Conservation (phyloP, 2,797 vertebrate species). For the Smutsia temminckii region DNA sequence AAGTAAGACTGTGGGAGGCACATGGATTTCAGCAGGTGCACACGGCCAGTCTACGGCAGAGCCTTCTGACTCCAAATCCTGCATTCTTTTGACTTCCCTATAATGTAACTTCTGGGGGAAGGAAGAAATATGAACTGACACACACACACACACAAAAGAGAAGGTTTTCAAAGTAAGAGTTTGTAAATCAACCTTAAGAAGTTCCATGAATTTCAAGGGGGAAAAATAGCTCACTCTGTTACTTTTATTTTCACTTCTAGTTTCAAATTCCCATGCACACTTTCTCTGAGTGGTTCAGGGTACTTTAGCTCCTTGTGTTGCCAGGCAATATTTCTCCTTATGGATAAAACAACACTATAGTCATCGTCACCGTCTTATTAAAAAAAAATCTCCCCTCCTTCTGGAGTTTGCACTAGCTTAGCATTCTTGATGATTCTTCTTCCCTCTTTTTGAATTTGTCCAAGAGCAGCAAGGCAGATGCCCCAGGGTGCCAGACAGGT, state of each 20-base stretch:
- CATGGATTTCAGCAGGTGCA: neutral
- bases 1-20: neutral
- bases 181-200: constrained; percentile 28
- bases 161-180: neutral
- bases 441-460: neutral
- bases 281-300: neutral
- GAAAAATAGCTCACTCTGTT: neutral
- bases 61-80: neutral
- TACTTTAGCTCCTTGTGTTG: neutral
- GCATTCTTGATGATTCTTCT: neutral
- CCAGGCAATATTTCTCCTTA: constrained; percentile 13
- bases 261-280: neutral
- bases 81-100: neutral
- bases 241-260: neutral
- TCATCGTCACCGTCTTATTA: accelerated
- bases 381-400: neutral
- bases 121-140: neutral
- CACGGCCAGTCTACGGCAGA: neutral
- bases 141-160: neutral
- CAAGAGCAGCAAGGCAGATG: neutral
- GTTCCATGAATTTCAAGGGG: neutral
- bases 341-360: neutral
- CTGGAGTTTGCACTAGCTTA: neutral
- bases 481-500: accelerated
- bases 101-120: neutral